A percentile compares a stretch with the other conserved stretches of the same genome.
These are phyloP conservation scores for Bradypodion ventrale DNA, from an alignment of 2,797 vertebrate species.

Conservation along the genomic window DNA sequence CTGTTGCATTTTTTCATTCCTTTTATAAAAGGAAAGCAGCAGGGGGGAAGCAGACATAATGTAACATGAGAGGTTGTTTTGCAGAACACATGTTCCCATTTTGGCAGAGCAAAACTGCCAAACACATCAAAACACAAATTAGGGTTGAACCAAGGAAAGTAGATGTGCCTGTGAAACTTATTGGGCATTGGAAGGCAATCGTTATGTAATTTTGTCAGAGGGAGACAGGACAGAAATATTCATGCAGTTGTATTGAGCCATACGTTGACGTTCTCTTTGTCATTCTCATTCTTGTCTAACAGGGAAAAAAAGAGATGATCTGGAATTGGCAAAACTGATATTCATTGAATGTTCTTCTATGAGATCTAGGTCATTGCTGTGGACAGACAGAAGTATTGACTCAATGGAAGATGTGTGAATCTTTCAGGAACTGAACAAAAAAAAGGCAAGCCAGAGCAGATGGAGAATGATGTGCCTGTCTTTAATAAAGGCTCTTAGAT, in stretches of 20 bases:
- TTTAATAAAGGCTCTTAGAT: neutral
- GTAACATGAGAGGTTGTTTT: conserved; percentile 16
- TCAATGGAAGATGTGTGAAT: neutral
- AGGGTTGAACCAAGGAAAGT: neutral
- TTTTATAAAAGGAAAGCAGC: conserved; percentile 4
- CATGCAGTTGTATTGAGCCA: neutral
- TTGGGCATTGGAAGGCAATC: neutral
- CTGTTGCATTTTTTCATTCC: conserved; percentile 14
- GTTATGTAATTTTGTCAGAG: neutral
- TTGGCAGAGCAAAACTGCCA: conserved; percentile 34
- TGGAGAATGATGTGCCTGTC: neutral
- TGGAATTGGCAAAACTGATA: accelerated
- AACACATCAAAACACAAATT: neutral
- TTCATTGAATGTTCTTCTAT: neutral
- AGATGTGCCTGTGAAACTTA: conserved; percentile 3
- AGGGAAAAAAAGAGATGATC: neutral
- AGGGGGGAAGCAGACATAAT: neutral
- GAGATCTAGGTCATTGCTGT: accelerated
- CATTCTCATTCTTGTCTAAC: neutral
- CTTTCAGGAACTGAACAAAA: conserved; percentile 4
- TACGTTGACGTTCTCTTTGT: neutral
- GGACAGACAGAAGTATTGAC: neutral
- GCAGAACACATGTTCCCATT: conserved; percentile 36
- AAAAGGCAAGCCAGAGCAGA: neutral
- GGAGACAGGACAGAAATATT: neutral